Conservation (phyloP, 2,888 invertebrate species). For the Euplagia quadripunctaria region DNA sequence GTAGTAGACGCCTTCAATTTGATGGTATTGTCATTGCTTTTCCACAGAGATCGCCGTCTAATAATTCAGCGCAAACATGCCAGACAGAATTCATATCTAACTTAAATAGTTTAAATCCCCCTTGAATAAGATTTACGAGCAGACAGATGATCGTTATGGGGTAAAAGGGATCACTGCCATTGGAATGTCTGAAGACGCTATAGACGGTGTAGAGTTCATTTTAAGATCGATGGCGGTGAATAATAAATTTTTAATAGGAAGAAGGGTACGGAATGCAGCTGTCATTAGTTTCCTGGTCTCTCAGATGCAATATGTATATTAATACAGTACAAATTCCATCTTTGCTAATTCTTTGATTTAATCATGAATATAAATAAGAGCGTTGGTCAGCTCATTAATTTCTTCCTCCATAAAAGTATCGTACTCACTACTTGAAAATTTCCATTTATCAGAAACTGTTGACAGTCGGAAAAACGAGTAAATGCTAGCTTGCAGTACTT, state of each 20-base stretch:
- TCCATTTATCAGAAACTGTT: too few relatives aligned
- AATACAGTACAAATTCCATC: not conserved
- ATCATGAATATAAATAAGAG: too few relatives aligned
- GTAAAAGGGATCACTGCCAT: not conserved
- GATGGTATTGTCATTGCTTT: not conserved
- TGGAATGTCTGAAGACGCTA: slow-evolving; percentile 5
- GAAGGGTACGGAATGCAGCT: not conserved
- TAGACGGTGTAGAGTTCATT: not conserved
- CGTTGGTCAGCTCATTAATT: too few relatives aligned
- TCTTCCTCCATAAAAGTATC: not conserved
- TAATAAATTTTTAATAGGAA: not conserved
- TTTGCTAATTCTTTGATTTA: not conserved
- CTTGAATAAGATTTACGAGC: slow-evolving; percentile 14
- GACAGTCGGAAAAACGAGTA: not conserved
- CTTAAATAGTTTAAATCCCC: slow-evolving; percentile 9
- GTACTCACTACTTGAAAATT: not conserved
- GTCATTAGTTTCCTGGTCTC: not conserved
- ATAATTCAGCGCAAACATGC: not conserved
- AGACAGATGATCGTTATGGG: slow-evolving; percentile 9
- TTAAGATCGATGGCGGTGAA: not conserved
- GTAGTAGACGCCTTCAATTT: not conserved
- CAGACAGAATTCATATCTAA: slow-evolving; percentile 9
- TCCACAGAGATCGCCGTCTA: not conserved
- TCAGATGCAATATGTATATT: not conserved
- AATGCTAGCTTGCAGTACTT: not conserved